Percentiles rank a stretch among this genome's conserved stretches.
Evolutionary conservation across 2,888 invertebrate species (phyloP).

Genomic region (Chrysomela aeneicollis): DNA sequence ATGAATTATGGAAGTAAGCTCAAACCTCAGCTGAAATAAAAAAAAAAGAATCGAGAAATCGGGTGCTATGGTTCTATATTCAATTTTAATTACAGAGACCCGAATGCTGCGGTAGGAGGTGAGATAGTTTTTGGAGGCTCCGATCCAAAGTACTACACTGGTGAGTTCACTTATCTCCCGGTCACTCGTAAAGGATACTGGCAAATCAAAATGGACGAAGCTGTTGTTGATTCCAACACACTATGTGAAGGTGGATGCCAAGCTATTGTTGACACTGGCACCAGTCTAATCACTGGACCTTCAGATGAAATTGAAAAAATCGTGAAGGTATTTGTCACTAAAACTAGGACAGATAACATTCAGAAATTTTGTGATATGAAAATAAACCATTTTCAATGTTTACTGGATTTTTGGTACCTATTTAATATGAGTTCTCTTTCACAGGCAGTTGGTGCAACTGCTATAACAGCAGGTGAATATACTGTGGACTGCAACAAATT

Average conservation of each 20-base stretch:
- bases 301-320: conserved; percentile 75
- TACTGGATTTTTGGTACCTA: neutral
- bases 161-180: conserved; percentile 87
- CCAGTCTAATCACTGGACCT: conserved; percentile 95
- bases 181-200: conserved; percentile 90
- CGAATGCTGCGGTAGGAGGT: conserved; percentile 76
- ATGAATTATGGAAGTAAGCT: no score
- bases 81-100: conserved; percentile 70
- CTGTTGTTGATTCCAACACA: conserved; percentile 63
- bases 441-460: conserved; percentile 70
- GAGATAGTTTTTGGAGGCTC: conserved; percentile 93
- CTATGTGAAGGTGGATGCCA: conserved; percentile 85
- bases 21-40: no score
- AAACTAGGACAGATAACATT: neutral
- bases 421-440: neutral
- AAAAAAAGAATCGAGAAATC: no score
- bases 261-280: conserved; percentile 95
- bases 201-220: conserved; percentile 84
- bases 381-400: neutral
- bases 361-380: no score
- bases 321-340: conserved; percentile 74
- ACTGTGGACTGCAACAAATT: conserved; percentile 80
- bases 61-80: no score
- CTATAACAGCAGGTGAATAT: conserved; percentile 83
- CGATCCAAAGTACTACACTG: conserved; percentile 88